A percentile compares a stretch with the other conserved stretches of the same genome.
Conservation (phyloP, 2,113 vertebrate genomes). For the Tyrannus savana region DNA sequence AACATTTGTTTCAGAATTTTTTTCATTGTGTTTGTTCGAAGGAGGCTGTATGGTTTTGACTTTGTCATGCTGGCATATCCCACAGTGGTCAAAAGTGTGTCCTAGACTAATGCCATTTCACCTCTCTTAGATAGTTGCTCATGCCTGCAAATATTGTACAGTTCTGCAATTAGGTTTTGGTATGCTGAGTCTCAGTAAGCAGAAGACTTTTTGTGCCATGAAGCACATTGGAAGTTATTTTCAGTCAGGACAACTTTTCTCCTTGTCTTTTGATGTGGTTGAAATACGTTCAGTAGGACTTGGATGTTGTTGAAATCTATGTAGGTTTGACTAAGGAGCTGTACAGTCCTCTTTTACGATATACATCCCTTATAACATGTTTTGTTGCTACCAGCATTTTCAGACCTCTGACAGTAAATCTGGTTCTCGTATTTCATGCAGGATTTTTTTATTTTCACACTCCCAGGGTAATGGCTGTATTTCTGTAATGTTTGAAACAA, state of each 20-base stretch:
- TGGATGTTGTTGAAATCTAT: background rate
- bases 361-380: background rate
- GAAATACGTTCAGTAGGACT: background rate
- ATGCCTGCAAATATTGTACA: background rate
- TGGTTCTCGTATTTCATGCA: background rate
- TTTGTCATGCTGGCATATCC: background rate
- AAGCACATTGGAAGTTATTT: background rate
- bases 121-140: background rate
- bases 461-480: background rate
- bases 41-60: background rate
- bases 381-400: conserved; percentile 31
- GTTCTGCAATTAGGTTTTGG: background rate
- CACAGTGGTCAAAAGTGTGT: background rate
- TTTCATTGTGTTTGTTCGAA: background rate
- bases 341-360: background rate
- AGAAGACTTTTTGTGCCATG: background rate
- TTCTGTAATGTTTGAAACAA: conserved; percentile 19
- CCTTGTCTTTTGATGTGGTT: background rate
- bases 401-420: conserved; percentile 4
- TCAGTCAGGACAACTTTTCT: background rate
- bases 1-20: background rate
- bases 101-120: background rate
- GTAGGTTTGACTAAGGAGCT: background rate
- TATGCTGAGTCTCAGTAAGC: background rate
- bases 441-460: conserved; percentile 5